Percentiles rank a stretch among this genome's conserved stretches.
Evolutionary conservation across 2,888 invertebrate species (phyloP).

Genomic region (Eumerus sabulonum): DNA sequence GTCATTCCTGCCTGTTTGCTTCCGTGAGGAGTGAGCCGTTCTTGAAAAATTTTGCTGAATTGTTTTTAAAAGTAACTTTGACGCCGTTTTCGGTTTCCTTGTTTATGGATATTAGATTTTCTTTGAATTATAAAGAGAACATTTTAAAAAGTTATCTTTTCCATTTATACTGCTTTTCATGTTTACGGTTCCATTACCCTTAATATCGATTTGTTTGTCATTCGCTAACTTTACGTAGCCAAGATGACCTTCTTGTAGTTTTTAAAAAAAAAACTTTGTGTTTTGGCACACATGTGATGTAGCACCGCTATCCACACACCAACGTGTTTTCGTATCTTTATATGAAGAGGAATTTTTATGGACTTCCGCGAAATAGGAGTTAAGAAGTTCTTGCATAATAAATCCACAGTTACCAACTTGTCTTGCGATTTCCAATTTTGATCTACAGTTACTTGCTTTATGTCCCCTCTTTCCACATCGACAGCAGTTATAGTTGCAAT

Average conservation of each 20-base stretch:
- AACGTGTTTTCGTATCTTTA: background rate
- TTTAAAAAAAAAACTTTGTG: background rate
- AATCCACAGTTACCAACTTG: constrained; percentile 8
- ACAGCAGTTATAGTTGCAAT: constrained; percentile 18
- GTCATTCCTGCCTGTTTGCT: background rate
- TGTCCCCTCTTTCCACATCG: constrained; percentile 21
- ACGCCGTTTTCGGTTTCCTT: background rate
- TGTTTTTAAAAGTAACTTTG: constrained; percentile 2
- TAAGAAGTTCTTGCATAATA: constrained; percentile 14
- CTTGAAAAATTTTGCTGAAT: constrained; percentile 6
- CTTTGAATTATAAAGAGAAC: constrained; percentile 7
- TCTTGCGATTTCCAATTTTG: background rate
- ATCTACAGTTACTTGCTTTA: constrained; percentile 14
- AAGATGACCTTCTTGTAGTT: constrained; percentile 1
- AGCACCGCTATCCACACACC: constrained; percentile 16
- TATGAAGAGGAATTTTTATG: background rate
- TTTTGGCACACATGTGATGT: constrained; percentile 7
- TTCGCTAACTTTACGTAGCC: constrained; percentile 14
- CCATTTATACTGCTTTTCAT: constrained; percentile 2
- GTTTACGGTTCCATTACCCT: constrained; percentile 8
- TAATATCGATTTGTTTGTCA: constrained; percentile 5
- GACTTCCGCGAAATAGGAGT: constrained; percentile 4
- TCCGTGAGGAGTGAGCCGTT: constrained; percentile 5
- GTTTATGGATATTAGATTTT: constrained; percentile 15
- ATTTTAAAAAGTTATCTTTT: background rate